Conservation (phyloP, 2,797 vertebrate genomes). For the Gephyroberyx darwinii region DNA sequence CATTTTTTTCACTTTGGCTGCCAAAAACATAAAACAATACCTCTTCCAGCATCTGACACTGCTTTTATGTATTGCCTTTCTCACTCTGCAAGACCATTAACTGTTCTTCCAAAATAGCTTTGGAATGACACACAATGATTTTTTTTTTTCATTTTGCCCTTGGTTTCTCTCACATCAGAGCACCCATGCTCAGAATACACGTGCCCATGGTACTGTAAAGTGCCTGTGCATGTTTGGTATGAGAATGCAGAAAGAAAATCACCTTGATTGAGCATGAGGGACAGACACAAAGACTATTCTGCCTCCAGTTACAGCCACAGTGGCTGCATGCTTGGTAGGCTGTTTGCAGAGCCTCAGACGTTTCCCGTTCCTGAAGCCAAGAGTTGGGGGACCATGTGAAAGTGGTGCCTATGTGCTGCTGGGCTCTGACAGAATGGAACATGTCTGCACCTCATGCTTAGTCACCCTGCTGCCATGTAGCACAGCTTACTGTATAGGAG, state of each 20-base stretch:
- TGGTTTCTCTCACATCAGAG: neutral
- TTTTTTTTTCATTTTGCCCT: neutral
- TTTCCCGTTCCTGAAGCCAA: slow-evolving; percentile 66
- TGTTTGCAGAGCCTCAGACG: slow-evolving; percentile 52
- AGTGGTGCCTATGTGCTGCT: slow-evolving; percentile 67
- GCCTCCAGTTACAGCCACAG: slow-evolving; percentile 16
- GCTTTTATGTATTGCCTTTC: slow-evolving; percentile 10
- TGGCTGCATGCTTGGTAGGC: slow-evolving; percentile 28
- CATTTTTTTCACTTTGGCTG: slow-evolving; percentile 10
- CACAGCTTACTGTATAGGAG: slow-evolving; percentile 37
- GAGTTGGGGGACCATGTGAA: slow-evolving; percentile 72
- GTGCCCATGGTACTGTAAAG: neutral
- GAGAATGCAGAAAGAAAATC: neutral
- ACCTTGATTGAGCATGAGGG: neutral
- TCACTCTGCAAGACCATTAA: slow-evolving; percentile 3
- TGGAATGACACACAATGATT: neutral
- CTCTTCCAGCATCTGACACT: neutral
- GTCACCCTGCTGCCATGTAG: slow-evolving; percentile 65
- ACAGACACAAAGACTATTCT: neutral
- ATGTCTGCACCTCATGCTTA: slow-evolving; percentile 75
- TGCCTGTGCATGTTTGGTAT: neutral
- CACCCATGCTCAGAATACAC: neutral
- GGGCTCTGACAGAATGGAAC: slow-evolving; percentile 78
- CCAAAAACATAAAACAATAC: slow-evolving; percentile 4
- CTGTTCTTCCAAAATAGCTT: neutral